Conservation (phyloP, 2,113 vertebrate species). For the Blennius ocellaris region DNA sequence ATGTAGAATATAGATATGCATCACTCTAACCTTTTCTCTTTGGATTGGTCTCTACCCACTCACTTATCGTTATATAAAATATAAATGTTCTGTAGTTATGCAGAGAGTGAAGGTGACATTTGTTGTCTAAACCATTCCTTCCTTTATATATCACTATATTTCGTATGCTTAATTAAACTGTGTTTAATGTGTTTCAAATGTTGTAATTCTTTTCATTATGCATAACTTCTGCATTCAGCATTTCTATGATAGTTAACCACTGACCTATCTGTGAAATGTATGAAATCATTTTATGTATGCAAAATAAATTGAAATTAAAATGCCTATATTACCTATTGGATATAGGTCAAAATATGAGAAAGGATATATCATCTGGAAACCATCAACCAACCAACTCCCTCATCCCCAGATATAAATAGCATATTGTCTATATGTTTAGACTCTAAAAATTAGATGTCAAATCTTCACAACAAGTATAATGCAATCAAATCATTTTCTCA, state of each 20-base stretch:
- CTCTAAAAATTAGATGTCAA: slow-evolving; percentile 5
- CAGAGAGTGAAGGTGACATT: slow-evolving; percentile 43
- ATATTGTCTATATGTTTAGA: too few species aligned
- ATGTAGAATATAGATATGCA: slow-evolving; percentile 35
- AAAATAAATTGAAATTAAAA: too few species aligned
- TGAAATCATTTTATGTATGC: too few species aligned
- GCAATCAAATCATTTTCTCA: neutral
- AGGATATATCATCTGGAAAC: too few species aligned
- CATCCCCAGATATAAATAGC: too few species aligned
- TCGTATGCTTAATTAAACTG: slow-evolving; percentile 9
- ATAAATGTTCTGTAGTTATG: slow-evolving; percentile 4
- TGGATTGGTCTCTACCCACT: slow-evolving; percentile 10
- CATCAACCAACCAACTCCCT: too few species aligned
- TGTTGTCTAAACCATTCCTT: slow-evolving; percentile 40
- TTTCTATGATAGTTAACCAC: too few species aligned
- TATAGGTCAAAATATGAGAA: too few species aligned
- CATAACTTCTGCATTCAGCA: neutral
- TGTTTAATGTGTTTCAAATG: slow-evolving; percentile 28
- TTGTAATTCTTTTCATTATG: slow-evolving; percentile 38
- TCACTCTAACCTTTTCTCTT: slow-evolving; percentile 1
- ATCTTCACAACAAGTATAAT: slow-evolving; percentile 5
- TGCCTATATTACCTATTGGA: too few species aligned
- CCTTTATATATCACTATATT: slow-evolving; percentile 35
- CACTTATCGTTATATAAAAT: slow-evolving; percentile 23
- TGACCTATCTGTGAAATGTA: too few species aligned